phyloP scores from a whole-genome alignment of 1,140 invertebrate genomes.

The Pogonognathellus flavescens region DNA sequence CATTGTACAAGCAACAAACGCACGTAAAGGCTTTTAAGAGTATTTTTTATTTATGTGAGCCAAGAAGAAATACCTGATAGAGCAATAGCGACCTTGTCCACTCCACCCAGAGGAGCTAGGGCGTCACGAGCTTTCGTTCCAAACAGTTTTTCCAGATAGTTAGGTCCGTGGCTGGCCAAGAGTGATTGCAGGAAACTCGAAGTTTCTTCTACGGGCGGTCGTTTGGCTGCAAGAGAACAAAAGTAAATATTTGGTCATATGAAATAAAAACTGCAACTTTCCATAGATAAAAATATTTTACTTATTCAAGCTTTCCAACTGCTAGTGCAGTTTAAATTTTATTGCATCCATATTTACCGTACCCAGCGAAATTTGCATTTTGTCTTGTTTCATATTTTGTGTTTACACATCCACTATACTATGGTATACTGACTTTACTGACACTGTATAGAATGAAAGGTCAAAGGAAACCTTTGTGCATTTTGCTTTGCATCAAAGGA shows the following conservation, averaged over 20 bases:
- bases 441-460: no score
- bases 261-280: not conserved
- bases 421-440: no score
- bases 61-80: slow-evolving; percentile 81
- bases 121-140: slow-evolving; percentile 93
- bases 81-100: slow-evolving; percentile 94
- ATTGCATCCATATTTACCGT: no score
- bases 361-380: no score
- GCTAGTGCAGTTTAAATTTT: no score
- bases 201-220: slow-evolving; percentile 95
- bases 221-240: slow-evolving; percentile 81
- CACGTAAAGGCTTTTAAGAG: no score
- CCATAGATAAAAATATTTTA: not conserved
- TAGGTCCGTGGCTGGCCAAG: slow-evolving; percentile 92
- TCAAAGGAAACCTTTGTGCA: no score
- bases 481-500: no score
- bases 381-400: no score
- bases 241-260: slow-evolving; percentile 13
- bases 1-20: no score
- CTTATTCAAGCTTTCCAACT: not conserved
- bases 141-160: slow-evolving; percentile 96
- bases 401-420: no score
- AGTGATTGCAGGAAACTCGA: slow-evolving; percentile 91
- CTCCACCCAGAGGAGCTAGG: slow-evolving; percentile 88
- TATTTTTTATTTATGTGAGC: not conserved